Evolutionary conservation across 2,113 vertebrate species (phyloP).

Genomic region (Clinocottus analis): DNA sequence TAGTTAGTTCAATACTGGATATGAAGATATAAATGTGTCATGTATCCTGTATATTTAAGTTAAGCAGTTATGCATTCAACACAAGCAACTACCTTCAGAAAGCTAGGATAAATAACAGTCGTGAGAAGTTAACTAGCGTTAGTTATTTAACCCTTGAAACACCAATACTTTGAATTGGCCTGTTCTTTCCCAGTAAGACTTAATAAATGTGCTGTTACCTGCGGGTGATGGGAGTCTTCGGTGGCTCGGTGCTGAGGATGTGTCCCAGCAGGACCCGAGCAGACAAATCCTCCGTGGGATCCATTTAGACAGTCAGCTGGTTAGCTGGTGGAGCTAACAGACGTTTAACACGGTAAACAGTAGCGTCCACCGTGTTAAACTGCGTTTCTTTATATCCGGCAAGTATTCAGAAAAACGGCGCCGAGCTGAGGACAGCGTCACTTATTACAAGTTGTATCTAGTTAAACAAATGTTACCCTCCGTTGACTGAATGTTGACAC

Average conservation of each 20-base stretch:
- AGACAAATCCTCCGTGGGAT: constrained; percentile 76
- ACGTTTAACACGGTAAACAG: background rate
- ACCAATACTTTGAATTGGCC: background rate
- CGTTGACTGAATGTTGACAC: background rate
- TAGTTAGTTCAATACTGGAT: background rate
- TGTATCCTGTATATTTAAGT: background rate
- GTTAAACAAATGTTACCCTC: background rate
- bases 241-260: constrained; percentile 72
- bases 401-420: background rate
- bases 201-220: constrained; percentile 37
- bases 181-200: background rate
- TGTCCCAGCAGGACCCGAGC: constrained; percentile 75
- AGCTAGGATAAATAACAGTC: background rate
- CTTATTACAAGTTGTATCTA: background rate
- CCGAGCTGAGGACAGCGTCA: background rate
- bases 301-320: constrained; percentile 64
- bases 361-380: background rate
- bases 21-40: background rate
- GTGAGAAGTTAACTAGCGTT: background rate
- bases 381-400: background rate
- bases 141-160: background rate
- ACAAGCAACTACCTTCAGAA: background rate
- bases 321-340: constrained; percentile 7
- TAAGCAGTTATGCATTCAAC: background rate
- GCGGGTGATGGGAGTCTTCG: constrained; percentile 75